phyloP scores from a whole-genome alignment of 2,113 vertebrate genomes.

The Numida meleagris region DNA sequence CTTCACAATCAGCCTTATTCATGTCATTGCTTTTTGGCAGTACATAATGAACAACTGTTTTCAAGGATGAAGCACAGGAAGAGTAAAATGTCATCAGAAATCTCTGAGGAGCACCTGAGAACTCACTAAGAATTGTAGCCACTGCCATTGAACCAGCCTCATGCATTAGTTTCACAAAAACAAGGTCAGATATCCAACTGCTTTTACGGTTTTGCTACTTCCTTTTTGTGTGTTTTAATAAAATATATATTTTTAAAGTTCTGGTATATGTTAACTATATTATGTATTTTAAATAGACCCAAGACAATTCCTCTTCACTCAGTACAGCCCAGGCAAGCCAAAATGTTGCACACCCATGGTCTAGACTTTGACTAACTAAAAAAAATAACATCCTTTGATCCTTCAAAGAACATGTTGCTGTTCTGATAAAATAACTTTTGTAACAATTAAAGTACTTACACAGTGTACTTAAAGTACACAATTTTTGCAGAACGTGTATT shows the following conservation, averaged over 20 bases:
- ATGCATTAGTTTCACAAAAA: not conserved
- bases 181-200: not conserved
- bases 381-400: not conserved
- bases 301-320: not conserved
- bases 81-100: too few species aligned
- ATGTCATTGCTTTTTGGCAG: not conserved
- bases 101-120: not conserved
- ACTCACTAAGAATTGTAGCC: not conserved
- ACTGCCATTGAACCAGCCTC: not conserved
- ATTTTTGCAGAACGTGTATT: not conserved
- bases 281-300: not conserved
- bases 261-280: not conserved
- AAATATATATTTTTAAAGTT: not conserved
- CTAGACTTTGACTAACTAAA: not conserved
- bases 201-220: not conserved
- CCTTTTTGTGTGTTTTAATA: not conserved
- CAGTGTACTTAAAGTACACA: not conserved
- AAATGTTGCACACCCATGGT: not conserved
- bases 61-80: too few species aligned
- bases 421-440: not conserved
- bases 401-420: not conserved
- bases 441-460: not conserved
- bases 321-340: not conserved
- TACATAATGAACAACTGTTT: not conserved
- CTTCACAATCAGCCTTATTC: not conserved